Percentiles rank a stretch among this genome's conserved stretches.
Evolutionary conservation across 2,797 vertebrate species (phyloP).

Genomic region (Rhincodon typus): DNA sequence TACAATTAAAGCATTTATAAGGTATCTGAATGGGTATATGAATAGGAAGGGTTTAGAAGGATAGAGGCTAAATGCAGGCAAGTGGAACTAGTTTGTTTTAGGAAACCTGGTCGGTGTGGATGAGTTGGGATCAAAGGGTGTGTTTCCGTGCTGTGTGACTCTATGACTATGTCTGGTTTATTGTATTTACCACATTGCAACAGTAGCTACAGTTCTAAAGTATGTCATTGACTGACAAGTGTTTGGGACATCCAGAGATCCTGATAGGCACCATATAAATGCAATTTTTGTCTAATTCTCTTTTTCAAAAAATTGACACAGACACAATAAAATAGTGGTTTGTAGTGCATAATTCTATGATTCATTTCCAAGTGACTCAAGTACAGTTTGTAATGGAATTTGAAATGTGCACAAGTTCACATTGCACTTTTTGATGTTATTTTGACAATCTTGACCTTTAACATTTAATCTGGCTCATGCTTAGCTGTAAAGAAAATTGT

Average conservation of each 20-base stretch:
- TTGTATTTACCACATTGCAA: background rate
- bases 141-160: no score
- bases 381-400: background rate
- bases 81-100: no score
- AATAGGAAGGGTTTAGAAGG: no score
- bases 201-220: background rate
- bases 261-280: background rate
- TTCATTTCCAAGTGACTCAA: background rate
- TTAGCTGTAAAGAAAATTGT: background rate
- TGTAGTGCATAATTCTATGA: background rate
- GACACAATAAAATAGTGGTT: background rate
- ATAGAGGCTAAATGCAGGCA: no score
- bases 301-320: background rate
- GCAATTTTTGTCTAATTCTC: background rate
- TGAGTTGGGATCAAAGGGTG: no score
- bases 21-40: no score
- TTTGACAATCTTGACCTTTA: background rate
- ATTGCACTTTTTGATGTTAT: background rate
- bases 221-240: background rate
- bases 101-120: no score
- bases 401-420: background rate
- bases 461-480: background rate
- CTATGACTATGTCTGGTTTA: background rate
- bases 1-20: no score
- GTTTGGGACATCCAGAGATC: background rate